These are phyloP conservation scores for Neoaliturus tenellus DNA, from an alignment of 2,888 invertebrate species.

Conservation along the genomic window DNA sequence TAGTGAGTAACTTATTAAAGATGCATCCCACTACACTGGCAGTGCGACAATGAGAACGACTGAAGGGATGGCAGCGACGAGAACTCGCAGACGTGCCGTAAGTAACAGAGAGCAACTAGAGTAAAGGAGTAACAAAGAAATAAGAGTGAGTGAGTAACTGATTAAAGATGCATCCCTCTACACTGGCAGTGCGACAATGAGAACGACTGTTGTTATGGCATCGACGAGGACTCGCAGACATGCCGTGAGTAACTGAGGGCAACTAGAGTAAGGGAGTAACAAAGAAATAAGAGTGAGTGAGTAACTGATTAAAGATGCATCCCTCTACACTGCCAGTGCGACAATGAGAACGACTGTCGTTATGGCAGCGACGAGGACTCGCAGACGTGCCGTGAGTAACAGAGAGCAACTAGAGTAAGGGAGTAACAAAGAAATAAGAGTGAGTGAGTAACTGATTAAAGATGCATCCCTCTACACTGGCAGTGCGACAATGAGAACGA, in stretches of 20 bases:
- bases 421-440: too few species aligned
- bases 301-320: too few species aligned
- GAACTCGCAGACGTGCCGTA: slow-evolving; percentile 84
- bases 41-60: slow-evolving; percentile 90
- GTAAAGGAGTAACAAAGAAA: too few species aligned
- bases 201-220: slow-evolving; percentile 87
- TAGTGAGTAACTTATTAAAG: too few species aligned
- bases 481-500: slow-evolving; percentile 90
- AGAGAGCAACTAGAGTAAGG: too few species aligned
- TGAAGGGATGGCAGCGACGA: slow-evolving; percentile 90
- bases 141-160: too few species aligned
- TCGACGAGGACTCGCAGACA: slow-evolving; percentile 84
- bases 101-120: too few species aligned
- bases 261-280: too few species aligned
- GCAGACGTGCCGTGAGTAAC: slow-evolving; percentile 87
- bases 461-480: slow-evolving; percentile 88
- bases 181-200: slow-evolving; percentile 92
- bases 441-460: too few species aligned
- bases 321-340: slow-evolving; percentile 88
- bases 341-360: slow-evolving; percentile 87
- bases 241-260: slow-evolving; percentile 94
- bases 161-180: slow-evolving; percentile 86
- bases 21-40: slow-evolving; percentile 88
- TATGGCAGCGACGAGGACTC: slow-evolving; percentile 89
- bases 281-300: too few species aligned